These are phyloP conservation scores for Triops cancriformis DNA, from an alignment of 1,140 invertebrate genomes.

Conservation along the genomic window DNA sequence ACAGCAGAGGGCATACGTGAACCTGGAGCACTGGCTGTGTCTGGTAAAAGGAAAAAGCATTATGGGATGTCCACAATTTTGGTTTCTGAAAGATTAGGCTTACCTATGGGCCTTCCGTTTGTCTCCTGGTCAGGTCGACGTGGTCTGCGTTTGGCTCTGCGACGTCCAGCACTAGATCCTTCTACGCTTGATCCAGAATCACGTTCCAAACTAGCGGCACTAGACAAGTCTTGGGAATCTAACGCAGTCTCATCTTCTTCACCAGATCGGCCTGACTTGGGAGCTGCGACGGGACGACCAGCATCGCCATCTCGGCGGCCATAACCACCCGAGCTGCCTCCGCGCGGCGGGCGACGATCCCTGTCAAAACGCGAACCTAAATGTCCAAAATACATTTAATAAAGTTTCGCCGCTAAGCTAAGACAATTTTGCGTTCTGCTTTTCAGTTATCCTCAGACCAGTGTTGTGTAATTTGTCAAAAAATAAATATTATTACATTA, in stretches of 20 bases:
- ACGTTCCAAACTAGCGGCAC: constrained; percentile 56
- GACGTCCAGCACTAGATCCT: constrained; percentile 22
- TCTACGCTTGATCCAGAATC: constrained; percentile 27
- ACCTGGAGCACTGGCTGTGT: constrained; percentile 16
- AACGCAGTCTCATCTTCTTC: constrained; percentile 64
- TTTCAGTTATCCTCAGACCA: no score
- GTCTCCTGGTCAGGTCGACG: constrained; percentile 22
- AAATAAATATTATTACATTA: no score
- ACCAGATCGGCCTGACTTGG: constrained; percentile 7
- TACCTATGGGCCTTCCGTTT: constrained; percentile 19
- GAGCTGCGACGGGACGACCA: not conserved
- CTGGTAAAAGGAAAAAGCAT: not conserved
- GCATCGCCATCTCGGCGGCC: constrained; percentile 57
- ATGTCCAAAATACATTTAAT: not conserved
- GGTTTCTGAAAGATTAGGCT: no score
- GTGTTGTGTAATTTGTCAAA: no score
- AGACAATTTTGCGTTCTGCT: no score
- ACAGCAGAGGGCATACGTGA: constrained; percentile 20
- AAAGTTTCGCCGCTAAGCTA: not conserved
- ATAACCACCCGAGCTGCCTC: constrained; percentile 52
- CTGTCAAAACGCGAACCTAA: constrained; percentile 49
- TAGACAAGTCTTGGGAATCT: constrained; percentile 66
- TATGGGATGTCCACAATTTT: no score
- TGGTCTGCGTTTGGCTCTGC: constrained; percentile 17
- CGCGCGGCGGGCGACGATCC: constrained; percentile 45